phyloP scores from a whole-genome alignment of 2,113 vertebrate genomes.

The Trochalopteron elliotii region DNA sequence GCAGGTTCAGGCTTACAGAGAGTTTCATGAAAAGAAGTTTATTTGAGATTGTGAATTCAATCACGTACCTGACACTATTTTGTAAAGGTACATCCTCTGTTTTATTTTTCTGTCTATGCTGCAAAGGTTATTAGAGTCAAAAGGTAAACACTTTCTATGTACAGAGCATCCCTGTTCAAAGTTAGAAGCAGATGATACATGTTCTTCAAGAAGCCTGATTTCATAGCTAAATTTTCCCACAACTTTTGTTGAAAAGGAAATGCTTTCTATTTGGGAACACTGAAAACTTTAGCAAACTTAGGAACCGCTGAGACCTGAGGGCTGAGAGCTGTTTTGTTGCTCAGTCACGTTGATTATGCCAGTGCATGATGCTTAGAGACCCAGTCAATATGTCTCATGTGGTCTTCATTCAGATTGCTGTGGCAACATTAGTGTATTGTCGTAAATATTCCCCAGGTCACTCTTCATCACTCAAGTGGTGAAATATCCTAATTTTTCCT shows the following conservation, averaged over 20 bases:
- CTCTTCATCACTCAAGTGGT: background rate
- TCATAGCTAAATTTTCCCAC: background rate
- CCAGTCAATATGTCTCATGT: background rate
- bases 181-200: background rate
- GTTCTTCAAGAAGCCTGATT: background rate
- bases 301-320: background rate
- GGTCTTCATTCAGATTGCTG: background rate
- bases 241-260: background rate
- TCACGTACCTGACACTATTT: background rate
- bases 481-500: background rate
- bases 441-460: background rate
- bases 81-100: background rate
- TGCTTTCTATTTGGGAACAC: background rate
- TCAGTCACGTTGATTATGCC: background rate
- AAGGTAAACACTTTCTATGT: background rate
- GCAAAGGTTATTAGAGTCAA: background rate
- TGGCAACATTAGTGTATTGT: background rate
- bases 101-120: background rate
- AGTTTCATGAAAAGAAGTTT: background rate
- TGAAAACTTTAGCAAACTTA: background rate
- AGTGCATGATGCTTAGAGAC: background rate
- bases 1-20: background rate
- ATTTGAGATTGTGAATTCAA: background rate
- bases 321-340: background rate
- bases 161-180: background rate